A percentile compares a stretch with the other conserved stretches of the same genome.
phyloP scores from a whole-genome alignment of 1,140 invertebrate genomes.

The Platyscapa corneri region DNA sequence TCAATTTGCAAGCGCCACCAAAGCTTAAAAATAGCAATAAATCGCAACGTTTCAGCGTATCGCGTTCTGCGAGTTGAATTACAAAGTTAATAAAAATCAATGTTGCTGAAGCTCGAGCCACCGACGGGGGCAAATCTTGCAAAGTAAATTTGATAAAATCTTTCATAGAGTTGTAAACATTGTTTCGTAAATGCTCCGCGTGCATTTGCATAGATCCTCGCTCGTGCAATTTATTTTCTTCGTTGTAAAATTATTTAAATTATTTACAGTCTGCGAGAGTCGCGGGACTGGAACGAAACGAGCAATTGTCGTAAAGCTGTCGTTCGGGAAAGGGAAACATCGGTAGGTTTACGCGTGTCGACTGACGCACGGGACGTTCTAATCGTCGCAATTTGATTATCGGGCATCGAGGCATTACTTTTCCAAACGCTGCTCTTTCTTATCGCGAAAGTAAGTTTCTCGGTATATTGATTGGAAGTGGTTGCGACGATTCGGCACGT shows the following conservation, averaged over 20 bases:
- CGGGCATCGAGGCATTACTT: not conserved
- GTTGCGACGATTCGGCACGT: not conserved
- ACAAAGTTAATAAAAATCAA: not conserved
- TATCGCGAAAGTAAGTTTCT: not conserved
- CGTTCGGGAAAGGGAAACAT: too few relatives aligned
- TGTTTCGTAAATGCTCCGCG: not conserved
- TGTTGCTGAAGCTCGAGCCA: not conserved
- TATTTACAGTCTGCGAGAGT: too few relatives aligned
- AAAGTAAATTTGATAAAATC: not conserved
- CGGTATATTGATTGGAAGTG: not conserved
- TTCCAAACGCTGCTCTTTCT: not conserved
- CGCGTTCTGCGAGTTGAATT: not conserved
- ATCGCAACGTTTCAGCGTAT: not conserved
- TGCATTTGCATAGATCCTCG: too few relatives aligned
- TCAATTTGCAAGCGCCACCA: not conserved
- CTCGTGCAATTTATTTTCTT: too few relatives aligned
- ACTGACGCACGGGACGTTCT: too few relatives aligned
- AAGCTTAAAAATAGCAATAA: not conserved
- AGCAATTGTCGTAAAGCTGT: too few relatives aligned
- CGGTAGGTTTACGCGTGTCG: too few relatives aligned
- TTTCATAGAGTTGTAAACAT: not conserved
- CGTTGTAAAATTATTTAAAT: too few relatives aligned
- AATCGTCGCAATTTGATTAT: not conserved
- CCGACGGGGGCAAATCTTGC: not conserved
- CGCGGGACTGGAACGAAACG: too few relatives aligned